A percentile compares a stretch with the other conserved stretches of the same genome.
Conservation (phyloP, 1,140 invertebrate species). For the Rhagoletis pomonella region DNA sequence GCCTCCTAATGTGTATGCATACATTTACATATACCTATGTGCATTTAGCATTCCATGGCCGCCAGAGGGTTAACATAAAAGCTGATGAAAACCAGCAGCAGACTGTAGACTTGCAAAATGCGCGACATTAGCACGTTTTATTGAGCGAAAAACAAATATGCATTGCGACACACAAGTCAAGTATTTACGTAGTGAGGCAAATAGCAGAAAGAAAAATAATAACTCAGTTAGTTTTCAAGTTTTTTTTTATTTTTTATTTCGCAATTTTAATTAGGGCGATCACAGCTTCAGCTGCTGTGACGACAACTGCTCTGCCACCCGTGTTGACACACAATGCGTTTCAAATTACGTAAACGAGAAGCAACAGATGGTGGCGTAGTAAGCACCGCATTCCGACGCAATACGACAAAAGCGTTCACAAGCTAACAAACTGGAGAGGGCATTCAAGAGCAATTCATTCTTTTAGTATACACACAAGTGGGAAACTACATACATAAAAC, state of each 20-base stretch:
- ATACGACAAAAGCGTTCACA: neutral
- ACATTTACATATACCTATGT: no score
- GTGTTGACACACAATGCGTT: conserved; percentile 15
- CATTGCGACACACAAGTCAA: no score
- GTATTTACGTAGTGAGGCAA: neutral
- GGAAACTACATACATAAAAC: no score
- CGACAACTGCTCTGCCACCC: neutral
- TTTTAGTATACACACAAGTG: no score
- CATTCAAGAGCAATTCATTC: no score
- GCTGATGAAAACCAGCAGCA: neutral
- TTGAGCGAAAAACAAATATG: neutral
- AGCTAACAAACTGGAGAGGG: neutral
- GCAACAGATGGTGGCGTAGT: conserved; percentile 10
- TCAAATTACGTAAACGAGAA: conserved; percentile 32
- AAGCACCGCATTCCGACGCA: neutral
- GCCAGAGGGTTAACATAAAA: neutral
- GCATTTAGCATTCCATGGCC: no score
- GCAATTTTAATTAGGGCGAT: conserved; percentile 21
- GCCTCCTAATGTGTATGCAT: no score
- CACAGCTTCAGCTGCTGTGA: neutral
- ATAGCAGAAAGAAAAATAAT: conserved; percentile 27
- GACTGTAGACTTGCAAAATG: neutral
- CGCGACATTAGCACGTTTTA: conserved; percentile 38
- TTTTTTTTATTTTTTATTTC: neutral
- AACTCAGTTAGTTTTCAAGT: conserved; percentile 5